These are phyloP conservation scores for Trididemnum miniatum DNA, from an alignment of 23 tunicate genomes.

Conservation along the genomic window DNA sequence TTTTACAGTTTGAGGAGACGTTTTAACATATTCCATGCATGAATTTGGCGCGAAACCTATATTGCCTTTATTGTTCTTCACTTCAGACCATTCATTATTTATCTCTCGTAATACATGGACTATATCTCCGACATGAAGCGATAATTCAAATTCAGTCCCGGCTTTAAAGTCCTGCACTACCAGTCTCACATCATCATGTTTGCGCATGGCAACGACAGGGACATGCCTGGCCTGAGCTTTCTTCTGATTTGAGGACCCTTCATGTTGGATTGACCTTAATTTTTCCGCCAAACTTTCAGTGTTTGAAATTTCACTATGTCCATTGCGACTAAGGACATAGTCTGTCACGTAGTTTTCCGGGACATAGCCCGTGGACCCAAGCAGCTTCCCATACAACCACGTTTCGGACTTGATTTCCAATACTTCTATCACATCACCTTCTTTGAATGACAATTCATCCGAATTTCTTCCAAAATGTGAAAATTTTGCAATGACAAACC, in stretches of 20 bases:
- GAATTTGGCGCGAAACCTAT: slow-evolving; percentile 59
- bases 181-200: slow-evolving; percentile 5
- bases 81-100: slow-evolving; percentile 67
- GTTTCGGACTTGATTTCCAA: slow-evolving; percentile 44
- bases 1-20: neutral
- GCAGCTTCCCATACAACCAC: slow-evolving; percentile 69
- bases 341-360: slow-evolving; percentile 49
- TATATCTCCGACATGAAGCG: slow-evolving; percentile 38
- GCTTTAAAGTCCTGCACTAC: slow-evolving; percentile 37
- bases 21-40: slow-evolving; percentile 29
- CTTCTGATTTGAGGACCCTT: neutral
- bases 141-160: slow-evolving; percentile 59
- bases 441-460: slow-evolving; percentile 50
- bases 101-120: slow-evolving; percentile 51
- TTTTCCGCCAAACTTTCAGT: neutral
- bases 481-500: slow-evolving; percentile 35
- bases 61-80: slow-evolving; percentile 38
- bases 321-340: neutral
- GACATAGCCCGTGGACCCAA: slow-evolving; percentile 18
- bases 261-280: neutral
- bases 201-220: neutral
- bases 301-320: neutral
- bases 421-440: slow-evolving; percentile 41
- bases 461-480: slow-evolving; percentile 32
- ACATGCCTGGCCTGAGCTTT: slow-evolving; percentile 11